Conservation (phyloP, 30 jellyfish, hydroid and myxozoan species). For the Turritopsis dohrnii region DNA sequence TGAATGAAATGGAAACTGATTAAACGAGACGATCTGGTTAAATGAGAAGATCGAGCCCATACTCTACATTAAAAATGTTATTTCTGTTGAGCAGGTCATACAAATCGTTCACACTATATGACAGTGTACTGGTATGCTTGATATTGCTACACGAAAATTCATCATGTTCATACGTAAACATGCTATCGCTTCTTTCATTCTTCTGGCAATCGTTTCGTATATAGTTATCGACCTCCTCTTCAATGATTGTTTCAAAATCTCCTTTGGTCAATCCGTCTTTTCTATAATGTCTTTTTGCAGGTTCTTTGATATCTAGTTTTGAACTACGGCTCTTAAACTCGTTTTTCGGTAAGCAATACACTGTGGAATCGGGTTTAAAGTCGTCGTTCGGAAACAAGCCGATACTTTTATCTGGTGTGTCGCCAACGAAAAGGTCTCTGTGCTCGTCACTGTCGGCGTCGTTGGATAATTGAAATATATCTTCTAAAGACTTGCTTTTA, state of each 20-base stretch:
- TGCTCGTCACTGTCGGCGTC: background rate
- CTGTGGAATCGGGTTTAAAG: background rate
- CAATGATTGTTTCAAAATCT: background rate
- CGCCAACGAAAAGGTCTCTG: background rate
- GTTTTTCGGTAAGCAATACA: background rate
- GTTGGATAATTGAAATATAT: background rate
- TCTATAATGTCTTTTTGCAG: background rate
- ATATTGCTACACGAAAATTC: background rate
- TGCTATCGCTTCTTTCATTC: background rate
- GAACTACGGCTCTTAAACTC: background rate
- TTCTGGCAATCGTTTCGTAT: background rate
- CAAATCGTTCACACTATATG: constrained; percentile 18
- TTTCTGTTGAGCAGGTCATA: constrained; percentile 8
- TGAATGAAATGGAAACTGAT: background rate
- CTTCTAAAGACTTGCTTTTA: constrained; percentile 5
- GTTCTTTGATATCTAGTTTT: background rate
- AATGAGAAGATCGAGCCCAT: background rate
- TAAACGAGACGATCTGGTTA: background rate
- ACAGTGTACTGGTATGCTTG: constrained; percentile 2
- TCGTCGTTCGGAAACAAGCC: background rate
- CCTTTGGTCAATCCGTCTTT: background rate
- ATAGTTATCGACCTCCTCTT: constrained; percentile 21
- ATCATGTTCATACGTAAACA: background rate
- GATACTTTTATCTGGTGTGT: background rate
- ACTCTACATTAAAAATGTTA: background rate